Percentiles rank a stretch among this genome's conserved stretches.
These are phyloP conservation scores for Fukomys damarensis DNA, from an alignment of 2,113 vertebrate species.

Conservation along the genomic window DNA sequence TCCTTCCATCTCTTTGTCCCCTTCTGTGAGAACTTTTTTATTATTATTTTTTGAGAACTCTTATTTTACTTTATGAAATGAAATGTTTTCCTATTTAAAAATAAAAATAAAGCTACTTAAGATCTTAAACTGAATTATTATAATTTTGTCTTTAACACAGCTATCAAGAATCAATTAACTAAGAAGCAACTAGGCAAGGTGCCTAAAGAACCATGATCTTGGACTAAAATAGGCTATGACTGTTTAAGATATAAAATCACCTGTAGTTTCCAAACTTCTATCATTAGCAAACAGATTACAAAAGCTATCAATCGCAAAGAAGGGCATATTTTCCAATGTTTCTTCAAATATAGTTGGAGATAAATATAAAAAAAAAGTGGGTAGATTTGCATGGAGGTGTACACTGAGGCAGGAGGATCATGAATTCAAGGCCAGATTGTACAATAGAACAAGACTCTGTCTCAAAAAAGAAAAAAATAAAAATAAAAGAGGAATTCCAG, in stretches of 20 bases:
- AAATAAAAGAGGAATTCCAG: neutral
- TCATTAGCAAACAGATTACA: slow-evolving; percentile 1
- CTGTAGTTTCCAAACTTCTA: neutral
- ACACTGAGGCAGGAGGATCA: neutral
- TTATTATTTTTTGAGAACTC: too few species aligned
- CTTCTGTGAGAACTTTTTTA: neutral
- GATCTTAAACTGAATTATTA: neutral
- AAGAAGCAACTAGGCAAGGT: neutral
- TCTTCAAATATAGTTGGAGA: neutral
- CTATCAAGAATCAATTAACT: neutral
- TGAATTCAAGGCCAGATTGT: neutral
- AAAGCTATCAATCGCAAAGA: neutral
- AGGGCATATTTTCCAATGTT: neutral
- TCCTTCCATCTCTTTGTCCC: neutral
- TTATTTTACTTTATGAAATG: neutral
- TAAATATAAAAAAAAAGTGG: neutral
- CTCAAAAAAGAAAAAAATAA: neutral
- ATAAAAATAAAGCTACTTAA: neutral
- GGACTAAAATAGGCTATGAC: neutral
- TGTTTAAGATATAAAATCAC: neutral
- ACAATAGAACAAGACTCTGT: neutral
- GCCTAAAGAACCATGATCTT: neutral
- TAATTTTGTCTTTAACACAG: neutral
- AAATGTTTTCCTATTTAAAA: neutral
- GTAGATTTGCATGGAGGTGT: neutral